Evolutionary conservation across 1,140 invertebrate genomes (phyloP), one percentile per base, ranked within the genome.

Genomic region (Frieseomelitta varia): DNA sequence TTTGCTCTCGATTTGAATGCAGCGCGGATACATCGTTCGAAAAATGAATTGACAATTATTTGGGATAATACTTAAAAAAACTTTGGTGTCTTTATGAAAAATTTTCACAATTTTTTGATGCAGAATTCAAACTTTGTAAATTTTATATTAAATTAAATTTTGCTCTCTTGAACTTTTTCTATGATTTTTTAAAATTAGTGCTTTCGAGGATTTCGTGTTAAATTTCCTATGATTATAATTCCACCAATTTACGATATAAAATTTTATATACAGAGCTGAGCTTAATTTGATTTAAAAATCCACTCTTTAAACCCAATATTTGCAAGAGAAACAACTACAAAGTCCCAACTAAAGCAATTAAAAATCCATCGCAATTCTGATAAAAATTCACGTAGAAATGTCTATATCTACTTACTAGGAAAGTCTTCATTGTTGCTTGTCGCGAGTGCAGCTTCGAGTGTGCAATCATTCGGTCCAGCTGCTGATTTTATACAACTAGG

Each of bases 401-500:
- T 19, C 65, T 61, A 21, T 30, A 34, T 56, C 30, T 90, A 93
- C 92, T 93, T 85, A 93, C 92, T 85, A 91, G 75, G 67, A 91
- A 87, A 73, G 34, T 85, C 84, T 58, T 91, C 92, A 93, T 93
- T 88, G 87, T 92, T 83, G 77, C 76, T 61, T 63, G 81, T 81
- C 82, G 71, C 34, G 83, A 87, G 72, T 76, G 88, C 84, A 81
- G 78, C 90, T 78, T 91, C 61, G 79, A 87, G 87, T 91, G 84
- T 93, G 91, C 82, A 84, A 91, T 91, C 88, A 87, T 87, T 34
- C 79, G 30, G 76, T 55, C 34, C 74, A 63, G 63, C 34, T 72
- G 81, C 77, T 67, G 87, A 91, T 93, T 93, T 92, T 93, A 93
- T 93, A 93, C 85, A 76, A 83, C 90, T 90, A 91, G 73, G 81